A percentile compares a stretch with the other conserved stretches of the same genome.
These are phyloP conservation scores for Aphyosemion australe DNA, from an alignment of 2,113 vertebrate species.

Conservation along the genomic window DNA sequence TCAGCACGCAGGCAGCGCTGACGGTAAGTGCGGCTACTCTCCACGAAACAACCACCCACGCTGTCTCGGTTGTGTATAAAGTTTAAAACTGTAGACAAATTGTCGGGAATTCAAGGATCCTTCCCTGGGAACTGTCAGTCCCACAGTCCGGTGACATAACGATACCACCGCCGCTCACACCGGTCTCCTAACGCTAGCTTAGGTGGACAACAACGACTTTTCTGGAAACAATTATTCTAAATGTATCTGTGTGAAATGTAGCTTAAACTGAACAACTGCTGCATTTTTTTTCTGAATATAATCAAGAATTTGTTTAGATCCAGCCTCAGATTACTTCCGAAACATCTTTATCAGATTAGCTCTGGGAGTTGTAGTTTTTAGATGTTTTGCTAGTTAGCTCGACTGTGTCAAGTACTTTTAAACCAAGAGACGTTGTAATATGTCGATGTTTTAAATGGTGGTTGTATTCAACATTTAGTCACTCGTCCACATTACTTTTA, in stretches of 20 bases:
- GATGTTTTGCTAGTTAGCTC: neutral
- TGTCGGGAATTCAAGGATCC: neutral
- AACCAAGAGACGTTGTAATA: too few relatives aligned
- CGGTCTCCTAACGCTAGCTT: slow-evolving; percentile 28
- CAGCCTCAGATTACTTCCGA: slow-evolving; percentile 70
- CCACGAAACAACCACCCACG: neutral
- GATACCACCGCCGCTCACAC: too few relatives aligned
- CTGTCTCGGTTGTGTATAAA: neutral
- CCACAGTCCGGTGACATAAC: slow-evolving; percentile 20
- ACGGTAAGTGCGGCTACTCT: neutral
- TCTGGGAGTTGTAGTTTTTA: slow-evolving; percentile 80
- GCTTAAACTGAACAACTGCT: neutral
- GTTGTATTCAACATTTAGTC: neutral
- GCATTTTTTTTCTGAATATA: slow-evolving; percentile 2
- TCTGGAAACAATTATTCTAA: neutral
- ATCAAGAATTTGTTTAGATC: slow-evolving; percentile 27
- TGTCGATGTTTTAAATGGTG: too few relatives aligned
- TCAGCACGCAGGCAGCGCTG: slow-evolving; percentile 11
- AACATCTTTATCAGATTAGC: slow-evolving; percentile 56
- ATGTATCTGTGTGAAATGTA: neutral
- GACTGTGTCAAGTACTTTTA: neutral
- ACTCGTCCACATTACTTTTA: neutral
- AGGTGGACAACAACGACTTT: neutral
- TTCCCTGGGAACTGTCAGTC: slow-evolving; percentile 54
- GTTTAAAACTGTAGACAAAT: neutral